These are phyloP conservation scores for Myotis davidii DNA, from an alignment of 2,113 vertebrate genomes.

Conservation along the genomic window DNA sequence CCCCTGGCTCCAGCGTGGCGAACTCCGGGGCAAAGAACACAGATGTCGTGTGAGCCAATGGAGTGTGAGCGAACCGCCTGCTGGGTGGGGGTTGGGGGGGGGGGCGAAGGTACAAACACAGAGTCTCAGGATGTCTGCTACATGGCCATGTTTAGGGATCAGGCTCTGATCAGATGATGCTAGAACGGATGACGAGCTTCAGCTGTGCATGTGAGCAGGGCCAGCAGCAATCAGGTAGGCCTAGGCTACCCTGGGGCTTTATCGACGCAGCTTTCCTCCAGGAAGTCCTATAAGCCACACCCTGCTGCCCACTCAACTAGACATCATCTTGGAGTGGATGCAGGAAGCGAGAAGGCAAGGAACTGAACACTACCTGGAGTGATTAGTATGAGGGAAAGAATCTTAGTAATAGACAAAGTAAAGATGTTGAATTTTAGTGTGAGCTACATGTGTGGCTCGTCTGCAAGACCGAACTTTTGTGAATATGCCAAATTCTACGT, in stretches of 20 bases:
- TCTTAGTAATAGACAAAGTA: not conserved
- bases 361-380: not conserved
- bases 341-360: not conserved
- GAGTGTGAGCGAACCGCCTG: not conserved
- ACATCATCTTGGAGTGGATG: too few species aligned
- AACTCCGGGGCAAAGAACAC: too few species aligned
- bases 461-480: not conserved
- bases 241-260: too few species aligned
- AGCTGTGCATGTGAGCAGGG: not conserved
- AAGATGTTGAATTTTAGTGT: not conserved
- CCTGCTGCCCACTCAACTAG: too few species aligned
- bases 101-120: not conserved
- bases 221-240: not conserved
- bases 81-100: not conserved
- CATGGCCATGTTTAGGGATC: not conserved
- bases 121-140: not conserved
- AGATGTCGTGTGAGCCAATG: too few species aligned
- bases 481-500: not conserved
- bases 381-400: not conserved
- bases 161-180: not conserved
- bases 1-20: too few species aligned
- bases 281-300: not conserved
- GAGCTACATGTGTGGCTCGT: not conserved
- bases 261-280: not conserved
- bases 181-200: not conserved